Evolutionary conservation across 1,140 invertebrate genomes (phyloP), one percentile per base, ranked within the genome.

Genomic region (Ostrea denselamellosa): DNA sequence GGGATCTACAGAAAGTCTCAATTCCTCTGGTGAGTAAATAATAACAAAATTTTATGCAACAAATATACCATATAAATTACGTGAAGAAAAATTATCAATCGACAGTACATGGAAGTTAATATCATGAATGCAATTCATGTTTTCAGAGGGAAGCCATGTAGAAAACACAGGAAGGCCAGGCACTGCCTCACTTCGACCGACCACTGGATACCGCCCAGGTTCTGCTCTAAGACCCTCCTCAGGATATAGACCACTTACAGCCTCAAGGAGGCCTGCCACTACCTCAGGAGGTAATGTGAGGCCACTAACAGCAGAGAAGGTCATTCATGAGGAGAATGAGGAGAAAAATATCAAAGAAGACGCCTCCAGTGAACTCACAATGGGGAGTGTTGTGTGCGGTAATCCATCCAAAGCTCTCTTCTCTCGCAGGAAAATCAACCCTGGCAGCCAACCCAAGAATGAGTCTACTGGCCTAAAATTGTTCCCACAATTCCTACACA

Each of bases 371-470:
- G 93, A 93, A 44, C 90, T 95, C 14, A 95, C 94, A 10, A 83
- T 92, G 44, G 94, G 94, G 28, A 90, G 83, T n/a, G 93, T 95
- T 2, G 92, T 95, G 4, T 95, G 94, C 93, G 94, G 94, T 10
- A 95, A 95, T 90, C 93, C 93, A 65, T 93, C 93, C 10, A 93
- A 93, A 90, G 93, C 94, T 22, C 91, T 95, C 54, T 85, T 91
- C 85, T 87, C 92, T 83, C 82, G 92, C 88, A 87, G 90, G 86
- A 90, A 92, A 89, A 83, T 89, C 14, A 86, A 89, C 52, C 82
- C 90, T 87, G 81, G 90, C 88, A 28, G 28, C 25, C 34, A 56
- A 62, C 68, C 25, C 53, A 85, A 52, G 4, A 28, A 22, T 77
- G 83, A 87, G 54, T 28, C 89, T 4, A 86, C 86, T n/a, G 85